Base-by-base conservation (phyloP, 2,888 invertebrate genomes). In the Lamproptera curius region DNA sequence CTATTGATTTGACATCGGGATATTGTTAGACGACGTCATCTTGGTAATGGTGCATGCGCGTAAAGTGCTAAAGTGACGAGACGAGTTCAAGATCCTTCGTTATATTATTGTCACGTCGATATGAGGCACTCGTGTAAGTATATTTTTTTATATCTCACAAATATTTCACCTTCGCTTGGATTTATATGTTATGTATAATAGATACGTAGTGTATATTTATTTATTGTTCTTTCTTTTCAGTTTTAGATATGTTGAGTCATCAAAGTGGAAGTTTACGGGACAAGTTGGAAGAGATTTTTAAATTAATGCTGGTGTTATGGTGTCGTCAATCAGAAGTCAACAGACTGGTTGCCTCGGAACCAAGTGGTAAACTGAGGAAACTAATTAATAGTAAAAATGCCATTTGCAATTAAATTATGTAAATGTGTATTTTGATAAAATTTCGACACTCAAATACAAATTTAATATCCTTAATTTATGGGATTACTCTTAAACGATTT, bases 251-350 rank as follows among this genome's bases (percentile, higher is more conserved):
- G 54, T 64, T 81, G 46, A 70, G 55, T 62, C 72, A 68, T 57
- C 71, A 77, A 11, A 80, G 76, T 47, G 86, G 80, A 33, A 81
- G 70, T 62, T 63, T 87, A 42, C 73, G 85, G 50, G 89, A 90
- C 56, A 92, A 92, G 65, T 83, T 95, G 64, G 94, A 95, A 73
- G 94, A 95, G 69, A 89, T 95, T 55, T 89, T 95, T 65, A 94
- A 94, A 76, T 88, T 93, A 63, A 95, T 95, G 95, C 89, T 95
- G 63, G 87, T 94, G 68, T 90, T 95, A 40, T 95, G 95, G 95
- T 94, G 94, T 73, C 90, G 92, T 61, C 93, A 95, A 73, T 91
- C 91, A 59, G 90, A 92, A 77, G 93, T 93, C 40, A 89, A 92
- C 63, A 90, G 90, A 57, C 88, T 90, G 62, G 88, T 93, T 51